Evolutionary conservation across 2,797 vertebrate species (phyloP).

Genomic region (Acanthis flammea): DNA sequence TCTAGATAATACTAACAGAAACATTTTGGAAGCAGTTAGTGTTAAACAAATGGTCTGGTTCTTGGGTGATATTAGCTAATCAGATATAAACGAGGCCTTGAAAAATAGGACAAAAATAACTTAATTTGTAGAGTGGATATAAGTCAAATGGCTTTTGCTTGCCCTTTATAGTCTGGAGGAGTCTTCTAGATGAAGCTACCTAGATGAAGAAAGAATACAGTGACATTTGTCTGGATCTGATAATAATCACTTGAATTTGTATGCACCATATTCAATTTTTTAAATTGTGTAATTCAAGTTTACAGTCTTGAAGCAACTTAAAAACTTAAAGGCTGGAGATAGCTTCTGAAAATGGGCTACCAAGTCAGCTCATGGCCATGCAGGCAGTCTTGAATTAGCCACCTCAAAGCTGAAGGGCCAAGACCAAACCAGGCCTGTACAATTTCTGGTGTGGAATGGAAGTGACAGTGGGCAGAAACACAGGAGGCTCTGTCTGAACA

Average conservation of each 20-base stretch:
- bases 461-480: not conserved
- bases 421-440: not conserved
- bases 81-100: not conserved
- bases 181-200: not conserved
- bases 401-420: not conserved
- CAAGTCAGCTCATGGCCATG: not conserved
- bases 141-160: slow-evolving; percentile 15
- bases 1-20: slow-evolving; percentile 5
- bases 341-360: not conserved
- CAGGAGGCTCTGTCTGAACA: not conserved
- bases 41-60: slow-evolving; percentile 28
- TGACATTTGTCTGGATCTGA: not conserved
- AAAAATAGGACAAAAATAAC: slow-evolving; percentile 32
- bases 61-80: slow-evolving; percentile 38
- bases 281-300: not conserved
- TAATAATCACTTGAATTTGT: not conserved
- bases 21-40: not conserved
- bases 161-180: slow-evolving; percentile 19
- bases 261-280: not conserved
- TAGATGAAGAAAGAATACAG: not conserved
- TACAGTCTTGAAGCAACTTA: not conserved
- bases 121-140: slow-evolving; percentile 1
- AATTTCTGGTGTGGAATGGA: not conserved
- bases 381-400: not conserved
- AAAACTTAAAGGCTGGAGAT: not conserved